A percentile compares a stretch with the other conserved stretches of the same genome.
These are phyloP conservation scores for Euphydryas editha DNA, from an alignment of 2,888 invertebrate genomes.

Conservation along the genomic window DNA sequence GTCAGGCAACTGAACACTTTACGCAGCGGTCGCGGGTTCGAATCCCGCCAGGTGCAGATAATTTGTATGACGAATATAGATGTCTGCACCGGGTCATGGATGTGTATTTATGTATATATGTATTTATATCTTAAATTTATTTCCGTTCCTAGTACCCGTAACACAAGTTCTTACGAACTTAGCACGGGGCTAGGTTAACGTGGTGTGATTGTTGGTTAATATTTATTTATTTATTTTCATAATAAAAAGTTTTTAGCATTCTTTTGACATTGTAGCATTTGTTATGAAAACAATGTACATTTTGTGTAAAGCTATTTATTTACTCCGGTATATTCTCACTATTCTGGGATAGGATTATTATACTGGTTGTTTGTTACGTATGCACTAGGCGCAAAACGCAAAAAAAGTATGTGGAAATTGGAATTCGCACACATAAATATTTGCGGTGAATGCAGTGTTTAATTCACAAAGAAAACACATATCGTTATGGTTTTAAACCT, in stretches of 20 bases:
- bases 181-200: no score
- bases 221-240: no score
- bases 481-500: not conserved
- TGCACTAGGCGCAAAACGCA: not conserved
- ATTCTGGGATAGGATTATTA: not conserved
- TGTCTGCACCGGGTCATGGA: no score
- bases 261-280: not conserved
- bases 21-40: no score
- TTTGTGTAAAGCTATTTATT: not conserved
- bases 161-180: no score
- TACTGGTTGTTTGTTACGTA: not conserved
- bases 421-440: conserved; percentile 2
- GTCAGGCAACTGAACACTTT: no score
- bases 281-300: not conserved
- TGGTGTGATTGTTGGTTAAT: no score
- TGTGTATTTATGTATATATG: no score
- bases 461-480: conserved; percentile 1
- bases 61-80: no score
- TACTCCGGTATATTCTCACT: not conserved
- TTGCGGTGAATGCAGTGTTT: conserved; percentile 2
- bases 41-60: no score
- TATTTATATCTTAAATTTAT: no score
- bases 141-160: no score
- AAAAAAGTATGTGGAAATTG: conserved; percentile 1
- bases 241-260: not conserved